Percentiles rank a stretch among this genome's conserved stretches.
These are phyloP conservation scores for Schizopygopsis malacanthus DNA, from an alignment of 2,797 vertebrate genomes.

Conservation along the genomic window DNA sequence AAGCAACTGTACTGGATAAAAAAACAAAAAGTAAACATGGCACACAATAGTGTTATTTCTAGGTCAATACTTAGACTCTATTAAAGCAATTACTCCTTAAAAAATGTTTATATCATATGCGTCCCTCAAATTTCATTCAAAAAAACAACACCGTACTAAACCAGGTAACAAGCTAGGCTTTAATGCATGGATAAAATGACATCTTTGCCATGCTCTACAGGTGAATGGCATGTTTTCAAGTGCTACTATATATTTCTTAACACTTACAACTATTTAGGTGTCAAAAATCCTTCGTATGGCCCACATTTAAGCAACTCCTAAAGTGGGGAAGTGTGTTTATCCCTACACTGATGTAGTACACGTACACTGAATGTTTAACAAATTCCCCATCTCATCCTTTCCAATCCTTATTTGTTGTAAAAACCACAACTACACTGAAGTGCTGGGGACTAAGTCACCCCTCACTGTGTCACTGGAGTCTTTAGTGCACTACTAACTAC, in stretches of 20 bases:
- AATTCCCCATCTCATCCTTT: neutral
- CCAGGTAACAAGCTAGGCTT: neutral
- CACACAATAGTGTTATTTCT: neutral
- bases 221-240: slow-evolving; percentile 22
- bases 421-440: slow-evolving; percentile 39
- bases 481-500: slow-evolving; percentile 6
- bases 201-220: slow-evolving; percentile 3
- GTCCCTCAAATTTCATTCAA: slow-evolving; percentile 27
- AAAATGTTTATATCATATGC: neutral
- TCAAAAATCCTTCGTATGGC: neutral
- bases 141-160: slow-evolving; percentile 6
- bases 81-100: neutral
- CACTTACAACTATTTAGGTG: slow-evolving; percentile 6
- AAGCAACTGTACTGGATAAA: neutral
- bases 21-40: slow-evolving; percentile 7
- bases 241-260: slow-evolving; percentile 28
- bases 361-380: neutral
- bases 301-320: neutral
- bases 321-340: slow-evolving; percentile 11
- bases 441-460: slow-evolving; percentile 1
- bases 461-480: slow-evolving; percentile 1
- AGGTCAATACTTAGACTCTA: neutral
- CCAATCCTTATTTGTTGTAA: slow-evolving; percentile 18
- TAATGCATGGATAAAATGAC: slow-evolving; percentile 13
- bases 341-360: neutral